Percentiles rank a stretch among this genome's conserved stretches.
Evolutionary conservation across 2,113 vertebrate species (phyloP).

Genomic region (Telmatochromis sp.): DNA sequence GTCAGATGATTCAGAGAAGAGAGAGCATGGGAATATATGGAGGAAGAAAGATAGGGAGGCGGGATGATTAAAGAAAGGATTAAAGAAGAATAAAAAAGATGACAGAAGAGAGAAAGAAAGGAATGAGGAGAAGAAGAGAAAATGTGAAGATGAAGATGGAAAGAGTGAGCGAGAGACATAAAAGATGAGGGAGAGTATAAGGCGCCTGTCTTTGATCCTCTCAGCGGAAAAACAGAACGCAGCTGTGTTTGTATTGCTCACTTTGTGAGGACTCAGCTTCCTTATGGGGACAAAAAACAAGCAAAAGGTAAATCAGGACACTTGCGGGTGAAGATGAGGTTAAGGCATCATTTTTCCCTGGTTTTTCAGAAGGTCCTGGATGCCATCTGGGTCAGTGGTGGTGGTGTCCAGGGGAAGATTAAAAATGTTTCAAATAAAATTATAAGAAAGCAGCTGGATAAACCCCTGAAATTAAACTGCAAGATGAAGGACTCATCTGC

Average conservation of each 20-base stretch:
- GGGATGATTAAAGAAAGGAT: background rate
- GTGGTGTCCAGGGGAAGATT: background rate
- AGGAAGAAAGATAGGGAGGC: background rate
- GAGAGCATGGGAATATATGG: background rate
- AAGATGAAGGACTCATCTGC: background rate
- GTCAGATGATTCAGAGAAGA: background rate
- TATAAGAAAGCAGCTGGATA: background rate
- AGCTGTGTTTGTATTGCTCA: background rate
- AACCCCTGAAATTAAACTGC: background rate
- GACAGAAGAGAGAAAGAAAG: background rate
- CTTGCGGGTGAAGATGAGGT: background rate
- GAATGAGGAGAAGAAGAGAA: background rate
- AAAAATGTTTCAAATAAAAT: background rate
- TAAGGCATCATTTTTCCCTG: background rate
- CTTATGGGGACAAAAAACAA: background rate
- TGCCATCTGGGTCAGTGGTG: background rate
- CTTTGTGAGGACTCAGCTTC: background rate
- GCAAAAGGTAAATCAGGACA: background rate
- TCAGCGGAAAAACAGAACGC: background rate
- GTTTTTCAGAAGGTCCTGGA: background rate
- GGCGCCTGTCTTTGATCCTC: background rate
- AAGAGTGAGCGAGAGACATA: background rate
- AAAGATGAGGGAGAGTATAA: background rate
- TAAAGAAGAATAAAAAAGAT: background rate
- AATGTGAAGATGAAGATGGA: background rate